A percentile compares a stretch with the other conserved stretches of the same genome.
Conservation (phyloP, 2,888 invertebrate genomes). For the Apocheima hispidaria region DNA sequence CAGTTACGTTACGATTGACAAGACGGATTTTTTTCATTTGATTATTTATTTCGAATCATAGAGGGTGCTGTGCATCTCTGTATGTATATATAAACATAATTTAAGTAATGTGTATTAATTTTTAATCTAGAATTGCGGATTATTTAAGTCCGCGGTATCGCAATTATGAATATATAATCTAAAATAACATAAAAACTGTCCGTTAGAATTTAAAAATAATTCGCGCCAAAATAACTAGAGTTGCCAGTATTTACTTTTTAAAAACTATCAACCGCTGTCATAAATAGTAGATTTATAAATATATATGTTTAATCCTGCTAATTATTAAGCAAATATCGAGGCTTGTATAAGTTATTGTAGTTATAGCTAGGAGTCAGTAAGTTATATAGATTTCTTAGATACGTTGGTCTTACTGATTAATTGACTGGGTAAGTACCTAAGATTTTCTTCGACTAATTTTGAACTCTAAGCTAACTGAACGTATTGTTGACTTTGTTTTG, state of each 20-base stretch:
- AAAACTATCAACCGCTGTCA: slow-evolving; percentile 22
- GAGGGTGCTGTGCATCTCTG: slow-evolving; percentile 18
- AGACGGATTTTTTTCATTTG: slow-evolving; percentile 6
- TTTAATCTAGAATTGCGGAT: background rate
- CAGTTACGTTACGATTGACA: slow-evolving; percentile 11
- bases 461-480: too few relatives aligned
- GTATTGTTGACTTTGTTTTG: too few relatives aligned
- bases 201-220: slow-evolving; percentile 23
- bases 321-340: slow-evolving; percentile 41
- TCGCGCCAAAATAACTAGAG: slow-evolving; percentile 19
- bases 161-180: too few relatives aligned
- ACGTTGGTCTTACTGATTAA: slow-evolving; percentile 8
- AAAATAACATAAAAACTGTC: slow-evolving; percentile 2
- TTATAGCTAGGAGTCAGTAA: slow-evolving; percentile 21
- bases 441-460: slow-evolving; percentile 3
- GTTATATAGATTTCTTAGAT: slow-evolving; percentile 16
- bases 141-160: background rate
- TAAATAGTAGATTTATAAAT: slow-evolving; percentile 5
- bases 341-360: slow-evolving; percentile 44
- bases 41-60: slow-evolving; percentile 15
- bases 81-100: background rate
- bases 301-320: slow-evolving; percentile 19
- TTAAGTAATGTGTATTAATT: background rate
- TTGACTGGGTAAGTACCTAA: background rate
- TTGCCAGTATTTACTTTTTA: slow-evolving; percentile 26